A percentile compares a stretch with the other conserved stretches of the same genome.
These are phyloP conservation scores for Passer domesticus DNA, from an alignment of 2,113 vertebrate species.

Conservation along the genomic window DNA sequence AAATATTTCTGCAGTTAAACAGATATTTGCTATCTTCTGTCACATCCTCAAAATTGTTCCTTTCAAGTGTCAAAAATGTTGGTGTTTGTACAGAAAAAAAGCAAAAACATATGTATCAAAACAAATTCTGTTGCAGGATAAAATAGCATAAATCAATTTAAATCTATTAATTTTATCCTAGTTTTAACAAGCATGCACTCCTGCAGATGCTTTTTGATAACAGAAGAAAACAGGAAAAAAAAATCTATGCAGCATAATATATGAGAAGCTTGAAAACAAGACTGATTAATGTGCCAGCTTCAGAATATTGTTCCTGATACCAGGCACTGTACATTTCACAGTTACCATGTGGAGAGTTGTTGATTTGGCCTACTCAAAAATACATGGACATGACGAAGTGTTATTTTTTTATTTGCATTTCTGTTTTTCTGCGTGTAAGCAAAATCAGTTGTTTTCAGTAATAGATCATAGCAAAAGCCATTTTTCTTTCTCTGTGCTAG, in stretches of 20 bases:
- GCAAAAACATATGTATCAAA: slow-evolving; percentile 73
- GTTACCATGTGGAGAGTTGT: slow-evolving; percentile 77
- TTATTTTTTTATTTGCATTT: slow-evolving; percentile 73
- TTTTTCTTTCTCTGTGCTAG: slow-evolving; percentile 28
- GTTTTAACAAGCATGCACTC: slow-evolving; percentile 65
- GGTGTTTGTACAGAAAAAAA: slow-evolving; percentile 63
- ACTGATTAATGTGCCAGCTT: slow-evolving; percentile 76
- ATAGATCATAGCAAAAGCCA: slow-evolving; percentile 47
- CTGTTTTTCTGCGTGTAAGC: slow-evolving; percentile 63
- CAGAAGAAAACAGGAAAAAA: slow-evolving; percentile 63
- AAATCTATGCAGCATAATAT: slow-evolving; percentile 66
- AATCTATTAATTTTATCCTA: slow-evolving; percentile 72
- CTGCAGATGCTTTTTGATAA: slow-evolving; percentile 73
- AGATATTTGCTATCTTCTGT: slow-evolving; percentile 69
- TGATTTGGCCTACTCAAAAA: slow-evolving; percentile 75
- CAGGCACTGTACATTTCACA: slow-evolving; percentile 77
- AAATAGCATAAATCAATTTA: slow-evolving; percentile 68
- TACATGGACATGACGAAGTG: slow-evolving; percentile 75
- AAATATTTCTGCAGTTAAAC: slow-evolving; percentile 62
- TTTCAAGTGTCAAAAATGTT: slow-evolving; percentile 73
- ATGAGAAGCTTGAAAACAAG: slow-evolving; percentile 74
- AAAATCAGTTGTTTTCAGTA: slow-evolving; percentile 63
- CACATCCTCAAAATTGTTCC: slow-evolving; percentile 64
- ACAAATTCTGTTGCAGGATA: slow-evolving; percentile 71
- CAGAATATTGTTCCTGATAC: slow-evolving; percentile 76